Percentiles rank a stretch among this genome's conserved stretches.
These are phyloP conservation scores for Cecidostiba fungosa DNA, from an alignment of 2,888 invertebrate species.

Conservation along the genomic window DNA sequence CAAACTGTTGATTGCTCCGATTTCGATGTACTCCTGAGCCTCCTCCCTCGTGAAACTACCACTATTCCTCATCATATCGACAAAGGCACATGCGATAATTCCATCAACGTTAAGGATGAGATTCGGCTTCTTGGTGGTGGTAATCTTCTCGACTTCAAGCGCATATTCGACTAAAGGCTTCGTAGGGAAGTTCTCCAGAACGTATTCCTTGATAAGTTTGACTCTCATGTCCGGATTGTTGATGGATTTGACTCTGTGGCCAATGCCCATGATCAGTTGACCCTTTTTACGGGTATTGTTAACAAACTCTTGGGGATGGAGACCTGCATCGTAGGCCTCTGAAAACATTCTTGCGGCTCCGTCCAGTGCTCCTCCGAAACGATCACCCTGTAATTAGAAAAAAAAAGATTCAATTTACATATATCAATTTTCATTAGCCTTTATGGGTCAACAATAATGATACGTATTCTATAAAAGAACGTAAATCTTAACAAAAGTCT, in stretches of 20 bases:
- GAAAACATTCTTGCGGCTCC: slow-evolving; percentile 99
- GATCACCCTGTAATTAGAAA: slow-evolving; percentile 88
- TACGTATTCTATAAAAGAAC: neutral
- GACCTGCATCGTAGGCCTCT: slow-evolving; percentile 96
- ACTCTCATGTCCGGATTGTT: slow-evolving; percentile 99
- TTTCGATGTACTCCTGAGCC: slow-evolving; percentile 97
- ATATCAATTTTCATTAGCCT: neutral
- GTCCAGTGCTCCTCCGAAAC: slow-evolving; percentile 99
- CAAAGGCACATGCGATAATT: slow-evolving; percentile 98
- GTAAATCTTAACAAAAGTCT: neutral
- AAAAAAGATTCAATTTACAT: neutral
- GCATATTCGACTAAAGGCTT: slow-evolving; percentile 98
- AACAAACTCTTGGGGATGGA: slow-evolving; percentile 99
- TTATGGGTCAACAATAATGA: neutral
- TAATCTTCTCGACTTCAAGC: slow-evolving; percentile 98
- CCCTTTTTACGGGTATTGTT: slow-evolving; percentile 98
- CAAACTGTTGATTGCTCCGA: slow-evolving; percentile 98
- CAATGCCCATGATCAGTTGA: slow-evolving; percentile 99
- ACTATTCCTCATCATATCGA: slow-evolving; percentile 96
- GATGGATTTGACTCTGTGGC: slow-evolving; percentile 94
- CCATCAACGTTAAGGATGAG: slow-evolving; percentile 99
- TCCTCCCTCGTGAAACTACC: slow-evolving; percentile 98
- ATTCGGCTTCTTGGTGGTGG: slow-evolving; percentile 99
- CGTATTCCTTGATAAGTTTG: slow-evolving; percentile 97
- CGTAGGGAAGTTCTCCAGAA: slow-evolving; percentile 94